phyloP scores from a whole-genome alignment of 2,888 invertebrate genomes.

The Synanthedon andrenaeformis region DNA sequence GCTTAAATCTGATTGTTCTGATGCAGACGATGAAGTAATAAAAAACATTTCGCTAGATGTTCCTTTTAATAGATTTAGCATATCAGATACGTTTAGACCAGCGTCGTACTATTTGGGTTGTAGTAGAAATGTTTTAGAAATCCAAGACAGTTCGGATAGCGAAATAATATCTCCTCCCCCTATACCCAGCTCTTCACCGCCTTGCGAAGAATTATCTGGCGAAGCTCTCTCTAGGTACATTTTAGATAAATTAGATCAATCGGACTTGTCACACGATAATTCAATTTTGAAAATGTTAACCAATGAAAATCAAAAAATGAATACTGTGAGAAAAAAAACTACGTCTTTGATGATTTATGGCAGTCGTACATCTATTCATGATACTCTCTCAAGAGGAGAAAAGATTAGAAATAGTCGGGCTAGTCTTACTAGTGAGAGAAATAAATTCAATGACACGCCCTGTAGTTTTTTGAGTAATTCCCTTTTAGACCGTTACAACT shows the following conservation, averaged over 20 bases:
- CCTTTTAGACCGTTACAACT: constrained; percentile 42
- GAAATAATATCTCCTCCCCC: constrained; percentile 85
- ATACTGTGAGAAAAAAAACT: constrained; percentile 55
- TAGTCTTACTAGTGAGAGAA: constrained; percentile 46
- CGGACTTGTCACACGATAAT: constrained; percentile 56
- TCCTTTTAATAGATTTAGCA: constrained; percentile 77
- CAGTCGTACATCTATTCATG: constrained; percentile 62
- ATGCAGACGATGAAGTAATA: constrained; percentile 85
- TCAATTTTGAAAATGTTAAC: constrained; percentile 64
- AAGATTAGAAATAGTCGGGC: constrained; percentile 60
- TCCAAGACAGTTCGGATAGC: constrained; percentile 84
- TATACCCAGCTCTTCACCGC: constrained; percentile 80
- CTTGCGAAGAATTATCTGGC: constrained; percentile 77
- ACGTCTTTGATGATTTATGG: constrained; percentile 66
- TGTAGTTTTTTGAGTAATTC: constrained; percentile 34
- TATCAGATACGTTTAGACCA: constrained; percentile 89
- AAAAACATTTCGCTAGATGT: constrained; percentile 81
- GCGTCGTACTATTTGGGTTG: constrained; percentile 87
- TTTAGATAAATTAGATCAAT: constrained; percentile 64
- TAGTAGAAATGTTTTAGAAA: constrained; percentile 74
- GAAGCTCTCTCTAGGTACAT: constrained; percentile 64
- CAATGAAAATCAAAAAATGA: constrained; percentile 54
- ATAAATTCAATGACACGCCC: constrained; percentile 31
- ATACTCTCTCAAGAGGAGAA: constrained; percentile 62
- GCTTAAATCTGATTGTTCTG: constrained; percentile 77